phyloP scores from a whole-genome alignment of 1,140 invertebrate genomes.

The Saccostrea echinata region DNA sequence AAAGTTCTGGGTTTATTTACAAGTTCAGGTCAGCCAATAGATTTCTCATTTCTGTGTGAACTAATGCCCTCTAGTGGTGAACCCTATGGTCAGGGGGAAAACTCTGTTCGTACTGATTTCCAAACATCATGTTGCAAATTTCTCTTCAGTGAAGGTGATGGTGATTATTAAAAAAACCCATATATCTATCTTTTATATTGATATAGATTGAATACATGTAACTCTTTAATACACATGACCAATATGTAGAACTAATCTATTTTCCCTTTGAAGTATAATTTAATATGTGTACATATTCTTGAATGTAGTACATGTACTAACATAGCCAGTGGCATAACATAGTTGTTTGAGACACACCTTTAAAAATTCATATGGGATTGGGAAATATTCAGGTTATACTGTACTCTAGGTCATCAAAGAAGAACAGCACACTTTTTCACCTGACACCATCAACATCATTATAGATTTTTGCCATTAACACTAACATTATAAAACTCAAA shows the following conservation, averaged over 20 bases:
- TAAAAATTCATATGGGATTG: no score
- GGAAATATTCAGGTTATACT: no score
- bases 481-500: background rate
- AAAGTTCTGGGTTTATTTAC: constrained; percentile 35
- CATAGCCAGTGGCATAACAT: background rate
- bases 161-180: background rate
- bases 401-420: no score
- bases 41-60: constrained; percentile 37
- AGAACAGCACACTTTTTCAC: no score
- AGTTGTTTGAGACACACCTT: background rate
- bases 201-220: background rate
- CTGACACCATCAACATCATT: background rate
- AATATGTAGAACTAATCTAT: background rate
- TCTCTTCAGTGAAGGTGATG: background rate
- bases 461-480: background rate
- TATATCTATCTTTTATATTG: background rate
- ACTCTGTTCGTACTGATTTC: constrained; percentile 15
- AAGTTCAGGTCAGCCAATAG: constrained; percentile 38
- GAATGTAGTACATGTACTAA: background rate
- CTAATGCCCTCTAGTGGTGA: constrained; percentile 30
- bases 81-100: constrained; percentile 4
- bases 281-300: background rate
- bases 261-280: background rate
- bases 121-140: background rate
- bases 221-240: no score